Conservation (phyloP, 1,140 invertebrate species). For the Melanaphis sacchari region DNA sequence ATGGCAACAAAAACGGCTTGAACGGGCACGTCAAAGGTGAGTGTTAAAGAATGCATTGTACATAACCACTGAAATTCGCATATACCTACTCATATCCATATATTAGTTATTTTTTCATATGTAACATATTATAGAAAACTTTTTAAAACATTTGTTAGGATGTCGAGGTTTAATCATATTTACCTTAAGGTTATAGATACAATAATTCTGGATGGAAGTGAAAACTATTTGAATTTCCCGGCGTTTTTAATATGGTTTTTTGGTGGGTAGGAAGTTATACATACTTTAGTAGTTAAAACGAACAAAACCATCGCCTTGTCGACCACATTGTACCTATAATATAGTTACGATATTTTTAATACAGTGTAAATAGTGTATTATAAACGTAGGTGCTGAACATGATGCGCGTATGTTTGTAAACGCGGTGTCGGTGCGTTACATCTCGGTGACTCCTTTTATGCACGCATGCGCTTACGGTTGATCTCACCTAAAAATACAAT, state of each 20-base stretch:
- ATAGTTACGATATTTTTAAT: neutral
- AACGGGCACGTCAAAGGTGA: slow-evolving; percentile 53
- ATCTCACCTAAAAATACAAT: slow-evolving; percentile 1
- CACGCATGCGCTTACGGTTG: neutral
- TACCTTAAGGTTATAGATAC: neutral
- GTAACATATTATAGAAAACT: neutral
- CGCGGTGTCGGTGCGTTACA: neutral
- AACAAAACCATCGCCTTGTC: neutral
- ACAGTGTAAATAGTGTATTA: neutral
- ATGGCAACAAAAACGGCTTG: slow-evolving; percentile 47
- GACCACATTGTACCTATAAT: neutral
- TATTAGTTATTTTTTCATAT: neutral
- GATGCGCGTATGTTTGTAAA: neutral
- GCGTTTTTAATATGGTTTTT: neutral
- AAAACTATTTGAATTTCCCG: neutral
- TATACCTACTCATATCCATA: neutral
- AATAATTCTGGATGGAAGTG: neutral
- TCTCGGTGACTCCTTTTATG: neutral
- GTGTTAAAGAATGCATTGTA: neutral
- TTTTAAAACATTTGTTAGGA: too few species aligned
- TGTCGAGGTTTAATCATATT: neutral
- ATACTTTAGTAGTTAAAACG: neutral
- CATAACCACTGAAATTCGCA: neutral
- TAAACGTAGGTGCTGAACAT: neutral
- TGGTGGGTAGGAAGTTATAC: too few species aligned